Evolutionary conservation across 2,888 invertebrate genomes (phyloP), one percentile per base, ranked within the genome.

Genomic region (Drosophila merina): DNA sequence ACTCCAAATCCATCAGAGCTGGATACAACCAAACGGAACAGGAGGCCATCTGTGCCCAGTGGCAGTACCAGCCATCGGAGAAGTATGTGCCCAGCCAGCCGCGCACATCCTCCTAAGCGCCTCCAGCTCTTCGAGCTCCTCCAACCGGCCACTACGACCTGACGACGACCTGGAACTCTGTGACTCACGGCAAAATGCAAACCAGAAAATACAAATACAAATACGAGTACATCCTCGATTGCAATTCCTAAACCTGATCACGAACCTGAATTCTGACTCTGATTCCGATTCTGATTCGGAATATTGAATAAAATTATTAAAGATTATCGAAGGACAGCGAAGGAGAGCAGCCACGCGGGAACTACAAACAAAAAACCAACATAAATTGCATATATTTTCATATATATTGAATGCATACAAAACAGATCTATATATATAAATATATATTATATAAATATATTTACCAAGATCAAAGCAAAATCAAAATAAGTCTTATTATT

Each of bases 1-100:
- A 20, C 20, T 20, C 20, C 20, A 20, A 20, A n/a, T n/a, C n/a
- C n/a, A 36, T 6, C 50, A 94, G 94, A 82, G 94, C 93, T 86
- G 94, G 94, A 48, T 94, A 94, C 76, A 93, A 93, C 64, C 92
- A 94, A 85, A 93, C 93, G 31, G 93, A 93, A 76, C 93, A 93
- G 49, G 93, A 93, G 79, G 92, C 92, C 60, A 89, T 94, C 50
- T 94, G 94, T 79, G 92, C 93, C 4, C 93, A 93, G 77, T 94
- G 93, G 93, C 93, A 93, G 76, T 94, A 94, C 85, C 92, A 93
- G 74, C 94, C 94, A 0, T 94, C 94, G 38, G 94, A 94, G 71
- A 94, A 94, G 88, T 94, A 94, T 81, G 92, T 93, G 60, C 94
- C 94, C 57, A 91, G 89, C 74, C 89, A 91, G 62, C 91, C 91